Base-by-base conservation (phyloP, 2,113 vertebrate genomes). In the Thunnus thynnus region DNA sequence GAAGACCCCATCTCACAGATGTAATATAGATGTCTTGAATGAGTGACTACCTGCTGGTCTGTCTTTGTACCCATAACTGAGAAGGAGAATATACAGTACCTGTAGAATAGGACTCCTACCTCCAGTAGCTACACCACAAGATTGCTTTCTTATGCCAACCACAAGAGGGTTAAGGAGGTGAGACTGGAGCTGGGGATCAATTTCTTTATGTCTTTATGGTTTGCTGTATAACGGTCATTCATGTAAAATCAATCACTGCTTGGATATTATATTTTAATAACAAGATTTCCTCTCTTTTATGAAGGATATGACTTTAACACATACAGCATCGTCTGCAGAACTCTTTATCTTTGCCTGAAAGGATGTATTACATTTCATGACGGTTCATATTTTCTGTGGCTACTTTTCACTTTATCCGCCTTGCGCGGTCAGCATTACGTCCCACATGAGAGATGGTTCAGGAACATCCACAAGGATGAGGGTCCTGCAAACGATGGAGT, bases 1-100 rank as follows among this genome's bases (percentile, higher is more conserved):
- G 91, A 92, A 89, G 89, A 91, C 83, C 90, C 78, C 88, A 92
- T 93, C 90, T 87, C 86, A 65, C 93, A 89, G 92, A 92, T 90
- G 93, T 91, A 91, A 93, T 92, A 93, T 93, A 92, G 92, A 94
- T 93, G 91, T 93, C 93, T 71, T 76, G 86, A 93, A 91, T 91
- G 91, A 94, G 75, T 93, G 89, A 94, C 91, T 93, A 89, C 92
- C 89, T 82, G 85, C 92, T 89, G 88, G 46, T 86, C 55, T 82
- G 84, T 80, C 90, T 89, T 88, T 90, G 88, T 81, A 52, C 81
- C 81, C 84, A 88, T 86, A 90, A 90, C 86, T 78, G 87, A 9
- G 36, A 41, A 41, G 36, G 36, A 85, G 90, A 89, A 90, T 89
- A 86, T 92, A 91, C 85, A 67, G 58, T 87, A 85, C 86, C 91